These are phyloP conservation scores for Catocala fraxini DNA, from an alignment of 2,888 invertebrate species.

Conservation along the genomic window DNA sequence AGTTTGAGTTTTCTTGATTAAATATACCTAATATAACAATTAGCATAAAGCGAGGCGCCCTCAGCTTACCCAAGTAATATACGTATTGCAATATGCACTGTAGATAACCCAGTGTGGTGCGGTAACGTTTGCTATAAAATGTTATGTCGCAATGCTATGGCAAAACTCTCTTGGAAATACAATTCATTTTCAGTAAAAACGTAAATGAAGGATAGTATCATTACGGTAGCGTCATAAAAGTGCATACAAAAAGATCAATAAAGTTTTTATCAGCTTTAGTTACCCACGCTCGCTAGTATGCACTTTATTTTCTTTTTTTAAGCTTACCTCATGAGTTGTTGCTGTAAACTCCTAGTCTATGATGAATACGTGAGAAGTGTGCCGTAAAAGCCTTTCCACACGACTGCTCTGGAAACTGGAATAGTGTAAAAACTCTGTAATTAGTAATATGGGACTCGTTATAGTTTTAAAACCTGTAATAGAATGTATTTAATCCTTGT, in stretches of 20 bases:
- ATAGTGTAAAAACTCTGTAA: not conserved
- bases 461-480: too few relatives aligned
- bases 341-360: conserved; percentile 40
- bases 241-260: conserved; percentile 26
- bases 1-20: too few relatives aligned
- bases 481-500: too few relatives aligned
- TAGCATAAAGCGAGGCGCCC: conserved; percentile 22
- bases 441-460: not conserved
- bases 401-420: not conserved
- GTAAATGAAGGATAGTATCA: not conserved
- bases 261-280: conserved; percentile 29
- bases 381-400: conserved; percentile 2
- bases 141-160: conserved; percentile 19
- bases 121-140: conserved; percentile 29
- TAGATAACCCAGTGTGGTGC: conserved; percentile 19
- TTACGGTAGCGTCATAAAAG: conserved; percentile 16
- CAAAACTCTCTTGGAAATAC: conserved; percentile 13
- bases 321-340: conserved; percentile 38
- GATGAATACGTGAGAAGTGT: conserved; percentile 40
- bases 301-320: conserved; percentile 42
- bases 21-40: conserved; percentile 39
- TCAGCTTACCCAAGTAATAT: conserved; percentile 28
- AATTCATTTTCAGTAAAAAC: conserved; percentile 8
- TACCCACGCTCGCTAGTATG: conserved; percentile 14
- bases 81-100: conserved; percentile 34